Conservation (phyloP, 1,140 invertebrate species). For the Zaprionus nigranus region DNA sequence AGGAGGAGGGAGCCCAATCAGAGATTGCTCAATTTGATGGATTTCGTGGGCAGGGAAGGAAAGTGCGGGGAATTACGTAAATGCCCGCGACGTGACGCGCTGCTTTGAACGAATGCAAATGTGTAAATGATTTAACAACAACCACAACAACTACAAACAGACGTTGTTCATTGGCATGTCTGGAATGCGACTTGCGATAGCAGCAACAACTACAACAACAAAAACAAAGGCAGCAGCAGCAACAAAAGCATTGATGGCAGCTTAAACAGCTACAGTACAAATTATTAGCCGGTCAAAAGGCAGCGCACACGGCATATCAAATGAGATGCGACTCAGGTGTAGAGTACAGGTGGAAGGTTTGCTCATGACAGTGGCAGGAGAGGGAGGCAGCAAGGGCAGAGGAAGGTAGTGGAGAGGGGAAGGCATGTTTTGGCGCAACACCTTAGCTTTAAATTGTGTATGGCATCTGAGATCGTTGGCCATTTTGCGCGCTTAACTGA, state of each 20-base stretch:
- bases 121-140: conserved; percentile 63
- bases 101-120: conserved; percentile 58
- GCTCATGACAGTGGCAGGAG: background rate
- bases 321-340: conserved; percentile 28
- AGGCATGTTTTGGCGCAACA: background rate
- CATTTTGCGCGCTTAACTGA: background rate
- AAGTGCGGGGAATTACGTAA: conserved; percentile 54
- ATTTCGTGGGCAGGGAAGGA: background rate
- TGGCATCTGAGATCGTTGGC: background rate
- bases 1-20: background rate
- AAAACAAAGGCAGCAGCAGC: background rate
- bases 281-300: conserved; percentile 29
- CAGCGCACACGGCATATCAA: conserved; percentile 47
- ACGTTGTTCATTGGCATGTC: conserved; percentile 1
- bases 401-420: background rate
- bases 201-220: conserved; percentile 17
- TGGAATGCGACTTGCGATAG: conserved; percentile 6
- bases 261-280: conserved; percentile 27
- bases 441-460: background rate
- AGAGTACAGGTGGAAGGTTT: too few relatives aligned
- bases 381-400: background rate
- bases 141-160: background rate
- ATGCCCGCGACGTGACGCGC: conserved; percentile 33
- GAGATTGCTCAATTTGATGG: conserved; percentile 33
- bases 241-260: background rate